phyloP scores from a whole-genome alignment of 2,888 invertebrate genomes.

The Watsonalla cultraria region DNA sequence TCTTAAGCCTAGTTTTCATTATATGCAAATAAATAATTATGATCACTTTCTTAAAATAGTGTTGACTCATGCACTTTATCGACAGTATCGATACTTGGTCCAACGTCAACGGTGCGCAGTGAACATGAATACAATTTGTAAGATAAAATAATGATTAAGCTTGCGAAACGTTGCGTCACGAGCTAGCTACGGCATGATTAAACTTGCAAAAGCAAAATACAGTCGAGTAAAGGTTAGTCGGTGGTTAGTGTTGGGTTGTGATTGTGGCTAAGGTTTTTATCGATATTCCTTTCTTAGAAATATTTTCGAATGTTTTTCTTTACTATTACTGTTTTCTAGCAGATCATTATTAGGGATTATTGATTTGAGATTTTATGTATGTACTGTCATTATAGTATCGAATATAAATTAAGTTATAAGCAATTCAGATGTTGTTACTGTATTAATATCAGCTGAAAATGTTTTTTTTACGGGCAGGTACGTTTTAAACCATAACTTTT shows the following conservation, averaged over 20 bases:
- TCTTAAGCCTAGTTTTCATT: too few species aligned
- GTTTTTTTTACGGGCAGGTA: too few species aligned
- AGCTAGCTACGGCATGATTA: conserved; percentile 70
- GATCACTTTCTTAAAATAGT: conserved; percentile 17
- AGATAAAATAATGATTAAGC: conserved; percentile 75
- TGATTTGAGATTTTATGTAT: too few species aligned
- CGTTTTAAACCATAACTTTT: too few species aligned
- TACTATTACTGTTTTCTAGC: too few species aligned
- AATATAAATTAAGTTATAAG: too few species aligned
- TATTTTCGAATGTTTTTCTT: background rate
- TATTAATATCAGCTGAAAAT: too few species aligned
- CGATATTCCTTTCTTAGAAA: conserved; percentile 3
- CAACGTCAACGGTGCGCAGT: conserved; percentile 44
- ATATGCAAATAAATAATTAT: too few species aligned
- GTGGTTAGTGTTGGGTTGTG: conserved; percentile 32
- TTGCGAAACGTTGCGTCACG: conserved; percentile 77
- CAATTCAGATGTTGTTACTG: too few species aligned
- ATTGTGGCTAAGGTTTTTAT: conserved; percentile 7
- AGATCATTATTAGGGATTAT: too few species aligned
- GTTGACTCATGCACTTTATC: conserved; percentile 29
- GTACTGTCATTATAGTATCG: too few species aligned
- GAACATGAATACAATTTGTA: conserved; percentile 73
- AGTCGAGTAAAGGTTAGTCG: conserved; percentile 72
- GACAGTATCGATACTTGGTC: conserved; percentile 28
- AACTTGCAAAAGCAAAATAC: conserved; percentile 77